Evolutionary conservation across 1,140 invertebrate genomes (phyloP).

Genomic region (Arion vulgaris): DNA sequence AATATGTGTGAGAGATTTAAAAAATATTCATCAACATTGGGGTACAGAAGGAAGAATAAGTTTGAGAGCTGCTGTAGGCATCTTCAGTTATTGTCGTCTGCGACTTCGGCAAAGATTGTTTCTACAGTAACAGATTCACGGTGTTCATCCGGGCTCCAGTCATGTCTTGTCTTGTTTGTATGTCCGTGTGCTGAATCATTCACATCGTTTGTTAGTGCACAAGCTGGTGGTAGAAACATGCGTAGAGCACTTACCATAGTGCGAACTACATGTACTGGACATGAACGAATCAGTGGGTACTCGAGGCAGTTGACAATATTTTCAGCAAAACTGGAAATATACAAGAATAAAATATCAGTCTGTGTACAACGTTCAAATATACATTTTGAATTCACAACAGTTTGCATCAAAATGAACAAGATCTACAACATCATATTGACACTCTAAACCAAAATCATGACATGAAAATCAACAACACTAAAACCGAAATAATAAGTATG

Average conservation of each 20-base stretch:
- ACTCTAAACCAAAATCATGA: too few species aligned
- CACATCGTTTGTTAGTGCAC: slow-evolving; percentile 12
- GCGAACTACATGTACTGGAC: slow-evolving; percentile 19
- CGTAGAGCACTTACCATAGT: slow-evolving; percentile 36
- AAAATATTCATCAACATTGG: too few species aligned
- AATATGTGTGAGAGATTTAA: too few species aligned
- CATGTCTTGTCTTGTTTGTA: background rate
- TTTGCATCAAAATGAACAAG: too few species aligned
- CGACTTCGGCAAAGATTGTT: slow-evolving; percentile 17
- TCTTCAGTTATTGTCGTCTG: slow-evolving; percentile 4
- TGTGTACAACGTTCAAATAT: too few species aligned
- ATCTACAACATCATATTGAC: too few species aligned
- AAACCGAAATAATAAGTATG: too few species aligned
- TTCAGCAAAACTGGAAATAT: slow-evolving; percentile 39
- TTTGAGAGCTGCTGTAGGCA: too few species aligned
- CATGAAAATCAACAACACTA: too few species aligned
- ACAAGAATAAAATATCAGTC: background rate
- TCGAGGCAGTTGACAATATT: slow-evolving; percentile 43
- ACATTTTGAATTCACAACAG: too few species aligned
- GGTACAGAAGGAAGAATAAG: too few species aligned
- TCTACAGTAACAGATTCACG: background rate
- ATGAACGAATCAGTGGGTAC: slow-evolving; percentile 23
- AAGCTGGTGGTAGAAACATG: slow-evolving; percentile 38
- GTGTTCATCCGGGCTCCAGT: background rate
- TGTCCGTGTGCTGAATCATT: background rate